Evolutionary conservation across 2,797 vertebrate genomes (phyloP).

Genomic region (Fringilla coelebs): DNA sequence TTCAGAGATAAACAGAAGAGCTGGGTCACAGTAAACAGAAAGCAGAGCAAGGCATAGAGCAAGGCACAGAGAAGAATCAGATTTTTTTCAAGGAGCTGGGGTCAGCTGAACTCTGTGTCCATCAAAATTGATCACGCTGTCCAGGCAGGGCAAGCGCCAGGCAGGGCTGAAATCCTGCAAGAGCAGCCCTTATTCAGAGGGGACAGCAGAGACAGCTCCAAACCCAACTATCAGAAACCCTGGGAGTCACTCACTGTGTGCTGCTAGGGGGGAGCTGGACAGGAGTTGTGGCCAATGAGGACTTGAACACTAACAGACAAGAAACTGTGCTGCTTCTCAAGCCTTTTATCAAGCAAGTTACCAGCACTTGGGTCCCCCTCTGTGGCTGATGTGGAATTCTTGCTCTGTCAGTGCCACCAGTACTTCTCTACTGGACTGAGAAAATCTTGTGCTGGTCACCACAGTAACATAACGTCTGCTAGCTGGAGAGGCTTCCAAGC

Average conservation of each 20-base stretch:
- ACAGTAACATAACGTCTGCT: not conserved
- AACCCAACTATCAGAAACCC: not conserved
- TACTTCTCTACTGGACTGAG: not conserved
- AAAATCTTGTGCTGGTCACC: not conserved
- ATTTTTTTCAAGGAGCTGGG: not conserved
- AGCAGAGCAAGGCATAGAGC: accelerated
- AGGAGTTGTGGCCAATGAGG: not conserved
- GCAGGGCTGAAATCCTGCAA: not conserved
- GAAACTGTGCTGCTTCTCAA: not conserved
- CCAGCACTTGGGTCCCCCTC: accelerated
- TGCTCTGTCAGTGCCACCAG: not conserved
- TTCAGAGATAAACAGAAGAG: not conserved
- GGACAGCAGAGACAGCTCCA: not conserved
- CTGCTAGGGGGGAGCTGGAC: not conserved
- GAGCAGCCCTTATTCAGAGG: not conserved
- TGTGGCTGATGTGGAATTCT: not conserved
- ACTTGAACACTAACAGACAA: not conserved
- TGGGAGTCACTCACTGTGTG: not conserved
- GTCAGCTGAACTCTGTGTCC: not conserved
- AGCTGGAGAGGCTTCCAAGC: not conserved
- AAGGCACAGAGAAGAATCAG: not conserved
- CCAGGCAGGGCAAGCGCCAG: not conserved
- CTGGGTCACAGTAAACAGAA: not conserved
- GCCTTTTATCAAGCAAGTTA: not conserved
- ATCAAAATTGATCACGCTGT: not conserved